phyloP scores from a whole-genome alignment of 2,888 invertebrate species.

The Oasisia sp. region DNA sequence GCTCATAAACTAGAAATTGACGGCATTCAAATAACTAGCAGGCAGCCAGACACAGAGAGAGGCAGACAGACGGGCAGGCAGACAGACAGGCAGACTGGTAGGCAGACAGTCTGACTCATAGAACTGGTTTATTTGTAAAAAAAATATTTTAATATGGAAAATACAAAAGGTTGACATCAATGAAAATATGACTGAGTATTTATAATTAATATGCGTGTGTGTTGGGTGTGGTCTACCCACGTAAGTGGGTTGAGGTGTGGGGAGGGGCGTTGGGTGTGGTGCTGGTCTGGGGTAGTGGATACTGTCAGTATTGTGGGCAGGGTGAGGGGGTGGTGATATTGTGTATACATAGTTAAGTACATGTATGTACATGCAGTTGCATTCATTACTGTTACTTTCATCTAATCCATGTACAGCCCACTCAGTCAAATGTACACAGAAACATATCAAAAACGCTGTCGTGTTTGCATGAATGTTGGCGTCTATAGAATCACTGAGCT shows the following conservation, averaged over 20 bases:
- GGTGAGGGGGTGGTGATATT: conserved; percentile 17
- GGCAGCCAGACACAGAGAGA: background rate
- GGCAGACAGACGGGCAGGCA: background rate
- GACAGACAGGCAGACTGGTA: background rate
- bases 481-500: conserved; percentile 18
- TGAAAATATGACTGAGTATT: conserved; percentile 18
- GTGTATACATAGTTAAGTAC: background rate
- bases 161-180: conserved; percentile 6
- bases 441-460: conserved; percentile 8
- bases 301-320: background rate
- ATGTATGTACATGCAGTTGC: background rate
- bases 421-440: conserved; percentile 19
- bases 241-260: background rate
- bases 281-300: background rate
- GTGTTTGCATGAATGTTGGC: conserved; percentile 23
- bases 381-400: conserved; percentile 19
- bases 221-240: conserved; percentile 8
- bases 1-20: background rate
- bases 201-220: background rate
- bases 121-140: no score
- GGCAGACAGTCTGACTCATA: background rate
- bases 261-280: conserved; percentile 20
- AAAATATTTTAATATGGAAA: conserved; percentile 20
- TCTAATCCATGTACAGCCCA: background rate
- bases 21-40: background rate